Evolutionary conservation across 2,113 vertebrate genomes (phyloP).

Genomic region (Callocephalon fimbriatum): DNA sequence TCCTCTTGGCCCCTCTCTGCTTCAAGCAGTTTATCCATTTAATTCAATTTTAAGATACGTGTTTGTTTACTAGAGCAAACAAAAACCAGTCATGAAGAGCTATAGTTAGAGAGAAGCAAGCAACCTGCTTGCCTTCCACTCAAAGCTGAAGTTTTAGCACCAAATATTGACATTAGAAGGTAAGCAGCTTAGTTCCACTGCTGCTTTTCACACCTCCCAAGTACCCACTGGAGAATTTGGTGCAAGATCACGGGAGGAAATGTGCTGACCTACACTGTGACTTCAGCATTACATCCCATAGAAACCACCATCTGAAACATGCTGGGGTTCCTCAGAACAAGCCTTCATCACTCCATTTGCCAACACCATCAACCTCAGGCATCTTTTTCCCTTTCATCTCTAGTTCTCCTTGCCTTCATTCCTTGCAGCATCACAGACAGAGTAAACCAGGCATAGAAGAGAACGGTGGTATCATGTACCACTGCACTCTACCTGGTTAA

Average conservation of each 20-base stretch:
- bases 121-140: neutral
- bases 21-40: neutral
- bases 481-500: neutral
- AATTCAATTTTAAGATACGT: neutral
- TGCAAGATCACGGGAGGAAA: neutral
- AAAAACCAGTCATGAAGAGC: neutral
- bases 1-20: neutral
- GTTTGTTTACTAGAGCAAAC: constrained; percentile 33
- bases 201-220: neutral
- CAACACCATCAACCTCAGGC: neutral
- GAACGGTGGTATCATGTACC: constrained; percentile 26
- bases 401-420: neutral
- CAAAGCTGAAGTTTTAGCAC: neutral
- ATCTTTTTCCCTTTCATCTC: neutral
- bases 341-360: neutral
- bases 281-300: neutral
- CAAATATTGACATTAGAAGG: constrained; percentile 19
- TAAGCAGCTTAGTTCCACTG: neutral
- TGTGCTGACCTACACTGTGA: neutral
- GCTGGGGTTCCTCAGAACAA: neutral
- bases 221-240: neutral
- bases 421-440: neutral
- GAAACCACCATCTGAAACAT: neutral
- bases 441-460: neutral
- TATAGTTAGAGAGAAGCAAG: neutral